A percentile compares a stretch with the other conserved stretches of the same genome.
phyloP scores from a whole-genome alignment of 2,888 invertebrate species.

The Actias luna region DNA sequence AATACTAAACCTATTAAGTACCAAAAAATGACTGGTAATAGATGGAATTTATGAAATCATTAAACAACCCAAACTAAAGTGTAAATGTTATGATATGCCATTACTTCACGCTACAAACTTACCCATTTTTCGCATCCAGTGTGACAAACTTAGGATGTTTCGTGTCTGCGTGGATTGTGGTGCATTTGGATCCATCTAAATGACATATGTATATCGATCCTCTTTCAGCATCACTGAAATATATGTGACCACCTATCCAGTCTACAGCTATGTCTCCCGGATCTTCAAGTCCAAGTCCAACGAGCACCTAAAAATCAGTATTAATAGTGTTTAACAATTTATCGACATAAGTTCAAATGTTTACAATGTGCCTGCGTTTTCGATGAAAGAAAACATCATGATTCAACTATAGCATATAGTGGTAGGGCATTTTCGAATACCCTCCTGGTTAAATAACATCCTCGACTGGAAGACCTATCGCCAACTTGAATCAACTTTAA shows the following conservation, averaged over 20 bases:
- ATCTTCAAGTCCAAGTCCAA: constrained; percentile 85
- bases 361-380: no score
- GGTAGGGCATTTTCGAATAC: no score
- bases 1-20: no score
- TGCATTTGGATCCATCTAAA: constrained; percentile 84
- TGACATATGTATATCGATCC: constrained; percentile 89
- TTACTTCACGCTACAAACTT: constrained; percentile 29
- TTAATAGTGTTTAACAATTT: no score
- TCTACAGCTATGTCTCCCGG: constrained; percentile 90
- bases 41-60: no score
- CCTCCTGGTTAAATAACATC: no score
- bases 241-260: constrained; percentile 90
- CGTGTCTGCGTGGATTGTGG: constrained; percentile 82
- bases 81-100: neutral
- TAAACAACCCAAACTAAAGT: neutral
- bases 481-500: no score
- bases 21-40: no score
- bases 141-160: constrained; percentile 86
- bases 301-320: constrained; percentile 65
- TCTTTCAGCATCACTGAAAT: constrained; percentile 88
- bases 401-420: no score
- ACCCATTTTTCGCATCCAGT: constrained; percentile 86
- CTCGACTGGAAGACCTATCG: no score
- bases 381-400: no score
- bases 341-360: no score